Evolutionary conservation across 2,113 vertebrate genomes (phyloP), one percentile per base, ranked within the genome.

Genomic region (Otolemur garnettii): DNA sequence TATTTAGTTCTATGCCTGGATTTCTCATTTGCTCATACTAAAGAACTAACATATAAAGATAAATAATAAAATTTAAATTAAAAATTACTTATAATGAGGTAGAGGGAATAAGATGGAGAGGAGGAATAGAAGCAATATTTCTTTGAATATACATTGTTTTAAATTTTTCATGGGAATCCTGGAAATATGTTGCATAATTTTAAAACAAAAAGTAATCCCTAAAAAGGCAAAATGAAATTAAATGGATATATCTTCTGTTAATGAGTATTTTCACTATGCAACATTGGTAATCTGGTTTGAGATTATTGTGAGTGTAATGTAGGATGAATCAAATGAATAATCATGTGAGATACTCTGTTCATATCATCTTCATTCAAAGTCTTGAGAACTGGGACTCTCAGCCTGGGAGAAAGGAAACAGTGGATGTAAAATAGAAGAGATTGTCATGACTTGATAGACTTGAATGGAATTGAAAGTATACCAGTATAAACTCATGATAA

Each of bases 171-270:
- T 68, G 92, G 30, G 60, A 64, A 87, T 57, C 26, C 53, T 72
- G 57, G n/a, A 57, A 95, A 78, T 66, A 83, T 90, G 78, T 84
- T 94, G 18, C 26, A 28, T 68, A 83, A 85, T 92, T 80, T 42
- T 53, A 77, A 96, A 81, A 57, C 10, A 62, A 38, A 80, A 92
- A 35, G 10, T 50, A 71, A 82, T 74, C 33, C 18, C 24, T 77
- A 75, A 94, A 92, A 92, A 64, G 75, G 14, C n/a, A 85, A 96
- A 80, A 60, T 81, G 60, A 85, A 89, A 60, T n/a, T 72, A 77
- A 93, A 57, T 24, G 57, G 79, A 79, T n/a, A 5, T 42, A 30
- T 15, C n/a, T 91, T 95, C 14, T 22, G 57, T 90, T 90, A 1
- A 45, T 45, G 68, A 24, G 28, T 75, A 11, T 59, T 96, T 96